Base-by-base conservation (phyloP, 2,888 invertebrate genomes). In the Ctenicera cuprea region DNA sequence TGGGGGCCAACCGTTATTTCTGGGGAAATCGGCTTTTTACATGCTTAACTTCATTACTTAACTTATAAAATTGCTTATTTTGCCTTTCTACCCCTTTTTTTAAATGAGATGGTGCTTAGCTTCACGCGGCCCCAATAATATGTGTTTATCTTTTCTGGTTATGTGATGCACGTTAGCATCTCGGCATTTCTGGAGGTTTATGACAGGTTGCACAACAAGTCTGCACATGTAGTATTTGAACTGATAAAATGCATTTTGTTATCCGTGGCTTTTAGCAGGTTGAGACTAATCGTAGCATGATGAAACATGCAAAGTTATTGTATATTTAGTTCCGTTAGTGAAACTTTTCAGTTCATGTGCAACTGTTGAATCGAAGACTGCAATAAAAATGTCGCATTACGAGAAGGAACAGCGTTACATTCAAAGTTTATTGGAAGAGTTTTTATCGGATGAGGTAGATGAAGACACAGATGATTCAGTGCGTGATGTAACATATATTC, bases 381-480 rank as follows among this genome's bases (percentile, higher is more conserved):
- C 3, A 41, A n/a, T 12, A 41, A 41, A 41, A n/a, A 41, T 3
- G 41, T 41, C 41, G 2, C 12, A 41, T 41, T 41, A 41, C 41
- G 41, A 41, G n/a, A 41, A 41, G 7, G 12, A 41, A 8, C 41
- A 41, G 41, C 41, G 41, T 41, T 11, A 41, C n/a, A 1, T 41
- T 11, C 41, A 41, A 41, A 41, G 41, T 41, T 41, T 41, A 41
- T 41, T 41, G 7, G 41, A 41, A 1, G 41, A 41, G 5, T 12
- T 41, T 41, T 41, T 41, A 41, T 41, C 41, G 3, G 41, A 3
- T 41, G 41, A 41, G 41, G 41, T 41, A 41, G 41, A 41, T n/a
- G 41, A 41, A 41, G 41, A 41, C 41, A 41, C 41, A n/a, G 41
- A 41, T 41, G 41, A 41, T 41, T 41, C 41, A 41, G 41, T 41